phyloP scores from a whole-genome alignment of 1,140 invertebrate genomes.

The Cherax quadricarinatus region DNA sequence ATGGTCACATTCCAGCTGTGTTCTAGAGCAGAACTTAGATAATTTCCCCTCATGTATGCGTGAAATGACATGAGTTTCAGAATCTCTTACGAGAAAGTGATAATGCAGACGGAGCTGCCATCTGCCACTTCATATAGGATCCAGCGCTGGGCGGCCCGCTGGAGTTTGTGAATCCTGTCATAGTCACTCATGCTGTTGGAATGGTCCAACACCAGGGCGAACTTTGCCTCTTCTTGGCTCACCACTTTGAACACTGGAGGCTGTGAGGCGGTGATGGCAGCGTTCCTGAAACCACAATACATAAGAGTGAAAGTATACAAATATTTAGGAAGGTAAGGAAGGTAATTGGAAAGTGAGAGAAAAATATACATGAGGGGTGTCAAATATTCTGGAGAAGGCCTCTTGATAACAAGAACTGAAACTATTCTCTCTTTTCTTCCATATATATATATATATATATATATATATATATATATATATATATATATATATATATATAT shows the following conservation, averaged over 20 bases:
- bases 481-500: conserved; percentile 2
- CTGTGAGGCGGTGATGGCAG: background rate
- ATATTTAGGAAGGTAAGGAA: no score
- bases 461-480: conserved; percentile 35
- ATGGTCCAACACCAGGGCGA: conserved; percentile 41
- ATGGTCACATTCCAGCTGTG: background rate
- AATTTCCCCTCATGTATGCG: background rate
- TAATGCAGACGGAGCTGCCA: conserved; percentile 26
- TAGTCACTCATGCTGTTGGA: conserved; percentile 24
- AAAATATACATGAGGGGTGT: conserved; percentile 5
- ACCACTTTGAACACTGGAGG: conserved; percentile 17
- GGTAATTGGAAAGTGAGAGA: background rate
- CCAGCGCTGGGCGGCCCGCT: conserved; percentile 2
- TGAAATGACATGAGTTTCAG: background rate
- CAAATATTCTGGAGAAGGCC: no score
- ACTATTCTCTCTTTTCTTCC: no score
- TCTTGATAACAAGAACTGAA: no score
- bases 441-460: background rate
- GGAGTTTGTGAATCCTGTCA: conserved; percentile 9
- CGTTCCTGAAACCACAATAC: background rate
- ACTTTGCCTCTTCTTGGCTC: conserved; percentile 19
- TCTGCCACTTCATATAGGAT: conserved; percentile 38
- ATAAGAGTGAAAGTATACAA: no score
- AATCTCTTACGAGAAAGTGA: conserved; percentile 20
- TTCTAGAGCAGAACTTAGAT: background rate